Conservation (phyloP, 1,140 invertebrate genomes). For the Bactericera cockerelli region DNA sequence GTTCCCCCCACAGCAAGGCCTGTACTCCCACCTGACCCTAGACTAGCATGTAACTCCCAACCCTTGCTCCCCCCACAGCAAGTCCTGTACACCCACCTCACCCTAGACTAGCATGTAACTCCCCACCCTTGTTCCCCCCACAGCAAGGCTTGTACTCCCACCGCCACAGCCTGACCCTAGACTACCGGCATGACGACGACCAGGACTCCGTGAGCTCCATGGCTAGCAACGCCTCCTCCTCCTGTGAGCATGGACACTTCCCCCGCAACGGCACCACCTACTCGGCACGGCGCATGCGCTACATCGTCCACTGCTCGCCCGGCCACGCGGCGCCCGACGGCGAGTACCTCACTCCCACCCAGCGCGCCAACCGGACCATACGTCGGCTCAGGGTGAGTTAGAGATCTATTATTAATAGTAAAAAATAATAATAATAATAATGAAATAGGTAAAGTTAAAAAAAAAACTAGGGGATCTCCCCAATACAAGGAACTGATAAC, state of each 20-base stretch:
- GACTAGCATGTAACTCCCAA: no score
- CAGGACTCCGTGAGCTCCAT: slow-evolving; percentile 56
- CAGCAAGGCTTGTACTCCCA: no score
- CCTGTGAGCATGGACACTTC: slow-evolving; percentile 58
- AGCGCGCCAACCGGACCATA: slow-evolving; percentile 61
- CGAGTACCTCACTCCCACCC: slow-evolving; percentile 72
- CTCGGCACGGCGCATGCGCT: slow-evolving; percentile 47
- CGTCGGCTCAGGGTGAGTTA: slow-evolving; percentile 39
- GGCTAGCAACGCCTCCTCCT: slow-evolving; percentile 45
- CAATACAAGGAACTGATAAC: no score
- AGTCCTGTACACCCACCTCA: no score
- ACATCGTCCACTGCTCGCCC: slow-evolving; percentile 65
- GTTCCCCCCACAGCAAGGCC: no score
- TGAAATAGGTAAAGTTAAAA: no score
- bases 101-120: no score
- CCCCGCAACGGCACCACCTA: slow-evolving; percentile 66
- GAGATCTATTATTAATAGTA: neutral
- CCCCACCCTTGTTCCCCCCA: no score
- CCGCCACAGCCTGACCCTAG: no score
- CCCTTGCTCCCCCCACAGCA: no score
- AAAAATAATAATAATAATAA: neutral
- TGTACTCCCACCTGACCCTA: no score
- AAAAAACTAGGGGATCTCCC: no score
- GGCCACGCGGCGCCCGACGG: slow-evolving; percentile 48
- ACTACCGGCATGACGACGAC: slow-evolving; percentile 40